Conservation (phyloP, 2,113 vertebrate genomes). For the Isichthys henryi region DNA sequence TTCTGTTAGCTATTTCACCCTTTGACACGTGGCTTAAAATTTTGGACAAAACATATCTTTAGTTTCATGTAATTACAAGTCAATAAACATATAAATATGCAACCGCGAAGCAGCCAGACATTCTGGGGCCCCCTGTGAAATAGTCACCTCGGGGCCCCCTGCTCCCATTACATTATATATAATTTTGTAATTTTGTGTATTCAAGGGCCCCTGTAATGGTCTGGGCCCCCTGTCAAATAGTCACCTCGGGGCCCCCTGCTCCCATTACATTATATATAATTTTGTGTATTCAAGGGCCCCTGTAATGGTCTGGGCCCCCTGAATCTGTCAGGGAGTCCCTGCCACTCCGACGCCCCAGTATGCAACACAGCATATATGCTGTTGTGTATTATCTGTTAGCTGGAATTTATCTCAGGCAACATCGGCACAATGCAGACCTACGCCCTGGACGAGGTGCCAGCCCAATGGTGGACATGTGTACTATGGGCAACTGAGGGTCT, state of each 20-base stretch:
- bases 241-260: neutral
- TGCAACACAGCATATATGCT: neutral
- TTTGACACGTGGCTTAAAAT: constrained; percentile 10
- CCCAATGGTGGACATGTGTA: neutral
- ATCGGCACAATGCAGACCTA: neutral
- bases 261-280: neutral
- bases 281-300: neutral
- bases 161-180: neutral
- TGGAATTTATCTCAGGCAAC: neutral
- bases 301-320: neutral
- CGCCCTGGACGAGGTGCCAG: neutral
- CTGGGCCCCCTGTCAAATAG: neutral
- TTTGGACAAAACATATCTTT: neutral
- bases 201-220: neutral
- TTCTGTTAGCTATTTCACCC: neutral
- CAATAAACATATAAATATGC: neutral
- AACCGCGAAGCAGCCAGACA: neutral
- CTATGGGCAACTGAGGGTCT: neutral
- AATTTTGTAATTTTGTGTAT: neutral
- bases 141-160: neutral
- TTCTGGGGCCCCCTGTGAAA: neutral
- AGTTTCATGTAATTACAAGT: neutral
- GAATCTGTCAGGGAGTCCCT: neutral
- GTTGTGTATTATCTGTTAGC: neutral
- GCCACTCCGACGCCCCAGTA: neutral